phyloP scores from a whole-genome alignment of 2,113 vertebrate species.

The Ctenomys sociabilis region DNA sequence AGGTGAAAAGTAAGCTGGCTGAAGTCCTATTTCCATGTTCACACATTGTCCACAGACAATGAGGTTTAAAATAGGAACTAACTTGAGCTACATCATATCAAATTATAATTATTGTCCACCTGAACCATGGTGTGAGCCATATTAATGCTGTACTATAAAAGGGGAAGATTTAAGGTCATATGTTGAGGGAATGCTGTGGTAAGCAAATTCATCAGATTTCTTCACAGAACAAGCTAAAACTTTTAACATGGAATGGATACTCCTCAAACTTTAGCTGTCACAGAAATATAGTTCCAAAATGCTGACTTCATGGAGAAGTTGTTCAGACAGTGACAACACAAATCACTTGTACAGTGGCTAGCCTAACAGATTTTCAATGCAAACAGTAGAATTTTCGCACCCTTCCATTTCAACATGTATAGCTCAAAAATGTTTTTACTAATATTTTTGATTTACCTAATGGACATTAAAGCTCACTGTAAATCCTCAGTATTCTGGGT shows the following conservation, averaged over 20 bases:
- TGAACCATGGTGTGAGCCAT: not conserved
- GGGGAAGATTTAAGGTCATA: not conserved
- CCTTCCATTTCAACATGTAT: not conserved
- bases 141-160: not conserved
- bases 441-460: not conserved
- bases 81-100: not conserved
- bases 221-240: not conserved
- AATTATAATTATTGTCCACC: not conserved
- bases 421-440: not conserved
- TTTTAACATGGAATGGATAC: not conserved
- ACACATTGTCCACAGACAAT: not conserved
- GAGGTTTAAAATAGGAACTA: not conserved
- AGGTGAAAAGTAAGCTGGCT: not conserved
- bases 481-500: not conserved
- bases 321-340: not conserved
- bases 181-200: not conserved
- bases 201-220: conserved; percentile 14
- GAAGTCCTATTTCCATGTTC: not conserved
- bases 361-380: not conserved
- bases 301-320: not conserved
- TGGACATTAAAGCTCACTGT: not conserved
- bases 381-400: not conserved
- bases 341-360: not conserved
- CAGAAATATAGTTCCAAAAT: not conserved
- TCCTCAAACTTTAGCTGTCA: not conserved